phyloP scores from a whole-genome alignment of 2,797 vertebrate genomes.

The Anguilla megastoma region DNA sequence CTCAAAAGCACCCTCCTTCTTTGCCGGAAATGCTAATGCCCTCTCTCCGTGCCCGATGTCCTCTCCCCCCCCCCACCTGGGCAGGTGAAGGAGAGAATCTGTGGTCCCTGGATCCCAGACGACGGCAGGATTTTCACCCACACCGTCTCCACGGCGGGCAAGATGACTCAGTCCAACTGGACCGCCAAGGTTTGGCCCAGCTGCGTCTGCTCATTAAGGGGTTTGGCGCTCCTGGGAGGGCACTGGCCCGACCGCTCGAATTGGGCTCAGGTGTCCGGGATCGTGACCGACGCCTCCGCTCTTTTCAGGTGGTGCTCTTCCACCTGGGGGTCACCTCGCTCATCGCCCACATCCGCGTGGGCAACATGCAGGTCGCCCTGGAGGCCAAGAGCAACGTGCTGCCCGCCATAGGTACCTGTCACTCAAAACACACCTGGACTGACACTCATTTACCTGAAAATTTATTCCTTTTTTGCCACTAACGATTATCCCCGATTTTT shows the following conservation, averaged over 20 bases:
- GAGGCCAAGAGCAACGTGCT: constrained; percentile 79
- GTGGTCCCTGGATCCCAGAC: constrained; percentile 84
- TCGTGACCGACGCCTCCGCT: constrained; percentile 12
- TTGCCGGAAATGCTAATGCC: neutral
- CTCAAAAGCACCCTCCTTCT: too few species aligned
- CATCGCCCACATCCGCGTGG: constrained; percentile 80
- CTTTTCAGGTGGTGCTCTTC: constrained; percentile 74
- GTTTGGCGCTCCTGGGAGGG: neutral
- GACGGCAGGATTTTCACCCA: constrained; percentile 85
- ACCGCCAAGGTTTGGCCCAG: constrained; percentile 69
- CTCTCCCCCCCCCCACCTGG: neutral
- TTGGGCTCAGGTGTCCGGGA: neutral
- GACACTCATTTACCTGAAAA: neutral
- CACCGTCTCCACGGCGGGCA: constrained; percentile 78
- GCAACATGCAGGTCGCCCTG: constrained; percentile 79
- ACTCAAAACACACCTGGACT: neutral
- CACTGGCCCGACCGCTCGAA: neutral
- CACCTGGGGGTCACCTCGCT: constrained; percentile 77
- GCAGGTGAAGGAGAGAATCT: constrained; percentile 72
- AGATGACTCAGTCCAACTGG: constrained; percentile 84
- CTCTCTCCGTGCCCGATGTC: neutral
- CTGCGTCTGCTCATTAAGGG: neutral
- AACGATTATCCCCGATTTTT: too few species aligned
- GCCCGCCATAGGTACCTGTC: constrained; percentile 69
- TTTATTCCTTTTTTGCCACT: neutral